Evolutionary conservation across 2,888 invertebrate genomes (phyloP), one percentile per base, ranked within the genome.

Genomic region (Cheilosia scutellata): DNA sequence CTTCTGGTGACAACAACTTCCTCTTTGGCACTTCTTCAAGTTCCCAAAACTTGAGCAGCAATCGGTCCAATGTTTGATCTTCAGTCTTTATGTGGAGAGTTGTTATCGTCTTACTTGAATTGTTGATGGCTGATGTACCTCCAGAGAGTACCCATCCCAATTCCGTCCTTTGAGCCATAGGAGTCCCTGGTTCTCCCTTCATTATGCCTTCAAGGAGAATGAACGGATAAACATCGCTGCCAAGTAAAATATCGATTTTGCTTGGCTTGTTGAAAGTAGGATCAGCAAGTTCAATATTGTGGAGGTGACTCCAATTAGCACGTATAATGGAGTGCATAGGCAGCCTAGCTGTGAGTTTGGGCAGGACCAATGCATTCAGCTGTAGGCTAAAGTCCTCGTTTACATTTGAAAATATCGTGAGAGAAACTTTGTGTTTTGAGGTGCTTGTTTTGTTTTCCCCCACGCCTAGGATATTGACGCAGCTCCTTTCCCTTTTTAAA

Each of bases 171-270:
- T 20, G 20, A 20, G 20, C 20, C 20, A 20, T 20, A 49, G 16
- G 16, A 4, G 29, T 53, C 2, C 53, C 53, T 29, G n/a, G 11
- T 29, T 29, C 11, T 27, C 27, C 53, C 29, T 53, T 53, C 20
- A 53, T n/a, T 55, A 31, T 1, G 16, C 55, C 55, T 6, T 55
- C 55, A 11, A 55, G 55, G 9, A 51, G 16, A 25, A 51, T 51
- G n/a, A 25, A 51, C 4, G 51, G 51, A 51, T 51, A 51, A 11
- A 51, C 13, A 27, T 51, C 51, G 7, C 27, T 51, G 27, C 27
- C 51, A 27, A 51, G 51, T 51, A 51, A 51, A 25, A 51, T 16
- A 20, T 51, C 20, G 16, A 51, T 51, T 51, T 49, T 60, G 57
- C 20, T 40, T 40, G 40, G 9, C 2, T 47, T 47, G 20, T 20